A percentile compares a stretch with the other conserved stretches of the same genome.
Conservation (phyloP, 2,888 invertebrate species). For the Galerucella pusilla region DNA sequence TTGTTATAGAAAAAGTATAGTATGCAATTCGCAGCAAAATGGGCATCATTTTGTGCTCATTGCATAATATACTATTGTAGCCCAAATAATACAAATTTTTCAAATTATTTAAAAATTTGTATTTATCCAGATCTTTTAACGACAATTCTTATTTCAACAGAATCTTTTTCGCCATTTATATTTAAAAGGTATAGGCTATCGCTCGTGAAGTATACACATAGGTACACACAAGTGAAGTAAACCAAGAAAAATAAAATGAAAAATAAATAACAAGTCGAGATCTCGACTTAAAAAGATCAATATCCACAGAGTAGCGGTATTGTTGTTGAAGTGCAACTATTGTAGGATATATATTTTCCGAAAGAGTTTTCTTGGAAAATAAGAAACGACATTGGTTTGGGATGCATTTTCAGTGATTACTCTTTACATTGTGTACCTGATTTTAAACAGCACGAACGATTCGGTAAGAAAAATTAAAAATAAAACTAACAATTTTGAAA, state of each 20-base stretch:
- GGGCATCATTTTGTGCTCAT: too few relatives aligned
- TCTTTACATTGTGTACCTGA: slow-evolving; percentile 10
- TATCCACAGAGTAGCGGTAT: slow-evolving; percentile 42
- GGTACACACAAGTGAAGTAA: slow-evolving; percentile 2
- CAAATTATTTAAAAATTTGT: background rate
- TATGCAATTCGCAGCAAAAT: too few relatives aligned
- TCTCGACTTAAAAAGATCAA: slow-evolving; percentile 51
- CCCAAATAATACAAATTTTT: too few relatives aligned
- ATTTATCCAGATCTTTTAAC: background rate
- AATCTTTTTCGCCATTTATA: slow-evolving; percentile 21
- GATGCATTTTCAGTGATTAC: slow-evolving; percentile 23
- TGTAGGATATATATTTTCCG: slow-evolving; percentile 38
- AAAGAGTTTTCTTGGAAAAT: slow-evolving; percentile 19
- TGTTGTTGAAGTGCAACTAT: slow-evolving; percentile 51
- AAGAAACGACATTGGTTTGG: slow-evolving; percentile 17
- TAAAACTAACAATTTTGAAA: too few relatives aligned
- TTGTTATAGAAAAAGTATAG: too few relatives aligned
- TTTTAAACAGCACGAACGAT: background rate
- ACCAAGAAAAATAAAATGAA: slow-evolving; percentile 19
- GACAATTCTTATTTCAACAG: background rate
- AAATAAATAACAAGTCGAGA: slow-evolving; percentile 22
- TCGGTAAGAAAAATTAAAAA: background rate
- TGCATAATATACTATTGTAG: too few relatives aligned
- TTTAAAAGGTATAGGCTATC: slow-evolving; percentile 23
- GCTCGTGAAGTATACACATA: slow-evolving; percentile 12